These are phyloP conservation scores for Sebastes glaucus DNA, from an alignment of 2,797 vertebrate genomes.

Conservation along the genomic window DNA sequence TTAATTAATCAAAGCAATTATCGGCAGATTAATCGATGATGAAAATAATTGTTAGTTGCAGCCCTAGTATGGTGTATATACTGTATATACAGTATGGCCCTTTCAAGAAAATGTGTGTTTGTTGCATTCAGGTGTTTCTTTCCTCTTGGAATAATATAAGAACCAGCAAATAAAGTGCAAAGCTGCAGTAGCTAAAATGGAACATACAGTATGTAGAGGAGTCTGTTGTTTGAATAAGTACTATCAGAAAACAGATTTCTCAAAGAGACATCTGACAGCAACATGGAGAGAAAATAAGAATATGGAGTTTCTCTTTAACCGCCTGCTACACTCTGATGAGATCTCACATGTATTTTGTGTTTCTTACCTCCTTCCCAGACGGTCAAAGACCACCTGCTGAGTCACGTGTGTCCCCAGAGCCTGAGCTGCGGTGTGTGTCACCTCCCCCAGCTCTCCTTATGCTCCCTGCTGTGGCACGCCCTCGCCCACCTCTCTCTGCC, in stretches of 20 bases:
- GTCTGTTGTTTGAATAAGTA: not conserved
- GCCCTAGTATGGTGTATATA: not conserved
- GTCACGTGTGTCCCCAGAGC: conserved; percentile 88
- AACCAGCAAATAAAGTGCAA: not conserved
- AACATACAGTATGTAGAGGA: not conserved
- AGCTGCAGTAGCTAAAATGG: not conserved
- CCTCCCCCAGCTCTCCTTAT: conserved; percentile 87
- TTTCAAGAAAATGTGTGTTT: not conserved
- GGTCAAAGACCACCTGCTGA: conserved; percentile 89
- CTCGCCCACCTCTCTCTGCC: conserved; percentile 90
- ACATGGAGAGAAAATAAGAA: not conserved
- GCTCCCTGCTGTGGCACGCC: conserved; percentile 93
- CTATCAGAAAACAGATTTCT: not conserved
- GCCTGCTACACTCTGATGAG: not conserved
- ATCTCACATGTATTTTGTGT: not conserved
- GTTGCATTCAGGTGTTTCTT: not conserved
- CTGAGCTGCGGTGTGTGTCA: conserved; percentile 90
- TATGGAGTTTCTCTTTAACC: not conserved
- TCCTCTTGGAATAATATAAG: not conserved
- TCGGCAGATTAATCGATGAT: not conserved
- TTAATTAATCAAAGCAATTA: not conserved
- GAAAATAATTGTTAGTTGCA: not conserved
- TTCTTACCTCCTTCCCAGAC: conserved; percentile 57
- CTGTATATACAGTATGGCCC: not conserved
- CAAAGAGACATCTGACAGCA: not conserved